phyloP scores from a whole-genome alignment of 2,888 invertebrate species.

The Troides aeacus region DNA sequence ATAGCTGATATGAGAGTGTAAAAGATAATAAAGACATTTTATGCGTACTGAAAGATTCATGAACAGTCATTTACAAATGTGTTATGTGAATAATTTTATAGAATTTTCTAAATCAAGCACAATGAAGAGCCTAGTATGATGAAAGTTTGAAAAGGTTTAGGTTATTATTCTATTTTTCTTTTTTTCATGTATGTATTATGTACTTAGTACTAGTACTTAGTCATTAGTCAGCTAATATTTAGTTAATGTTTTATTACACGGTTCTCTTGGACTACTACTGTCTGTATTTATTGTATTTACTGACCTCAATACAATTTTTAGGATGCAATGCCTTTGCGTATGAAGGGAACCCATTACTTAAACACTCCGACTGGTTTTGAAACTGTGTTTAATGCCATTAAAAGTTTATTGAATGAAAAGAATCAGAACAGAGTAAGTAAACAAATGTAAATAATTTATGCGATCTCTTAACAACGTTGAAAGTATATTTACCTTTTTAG shows the following conservation, averaged over 20 bases:
- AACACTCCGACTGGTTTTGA: constrained; percentile 80
- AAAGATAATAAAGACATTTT: background rate
- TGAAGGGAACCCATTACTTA: constrained; percentile 80
- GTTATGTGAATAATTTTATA: too few relatives aligned
- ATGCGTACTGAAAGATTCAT: background rate
- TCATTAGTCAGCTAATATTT: too few relatives aligned
- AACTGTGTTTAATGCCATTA: constrained; percentile 74
- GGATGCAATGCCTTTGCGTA: constrained; percentile 80
- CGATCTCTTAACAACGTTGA: background rate
- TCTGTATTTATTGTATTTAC: too few relatives aligned
- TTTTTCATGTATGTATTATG: background rate
- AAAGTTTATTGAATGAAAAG: constrained; percentile 79
- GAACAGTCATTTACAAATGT: background rate
- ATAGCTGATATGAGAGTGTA: background rate
- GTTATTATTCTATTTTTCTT: too few relatives aligned
- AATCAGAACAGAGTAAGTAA: constrained; percentile 75
- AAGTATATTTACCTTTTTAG: constrained; percentile 44
- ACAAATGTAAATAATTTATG: background rate
- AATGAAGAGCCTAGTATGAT: too few relatives aligned
- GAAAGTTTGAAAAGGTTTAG: too few relatives aligned
- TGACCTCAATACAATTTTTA: constrained; percentile 47
- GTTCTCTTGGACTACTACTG: too few relatives aligned
- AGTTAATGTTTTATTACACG: too few relatives aligned
- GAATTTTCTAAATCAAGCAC: too few relatives aligned
- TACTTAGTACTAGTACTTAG: too few relatives aligned